These are phyloP conservation scores for Rhingia rostrata DNA, from an alignment of 2,888 invertebrate species.

Conservation along the genomic window DNA sequence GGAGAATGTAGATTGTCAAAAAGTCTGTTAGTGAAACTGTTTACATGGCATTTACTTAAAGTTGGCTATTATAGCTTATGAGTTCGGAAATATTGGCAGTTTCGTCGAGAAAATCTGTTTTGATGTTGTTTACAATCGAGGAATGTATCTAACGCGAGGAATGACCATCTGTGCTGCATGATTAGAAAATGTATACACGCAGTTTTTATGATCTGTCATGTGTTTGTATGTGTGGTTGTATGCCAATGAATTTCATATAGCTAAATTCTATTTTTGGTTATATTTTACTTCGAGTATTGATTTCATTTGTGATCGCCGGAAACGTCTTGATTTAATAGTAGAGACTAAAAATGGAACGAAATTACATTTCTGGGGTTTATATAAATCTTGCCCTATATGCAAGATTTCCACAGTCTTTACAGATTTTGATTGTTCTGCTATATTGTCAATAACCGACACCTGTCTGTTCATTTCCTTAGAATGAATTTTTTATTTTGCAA, in stretches of 20 bases:
- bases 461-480: too few relatives aligned
- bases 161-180: slow-evolving; percentile 35
- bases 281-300: not conserved
- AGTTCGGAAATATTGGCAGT: slow-evolving; percentile 31
- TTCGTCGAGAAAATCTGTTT: slow-evolving; percentile 14
- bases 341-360: too few relatives aligned
- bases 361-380: too few relatives aligned
- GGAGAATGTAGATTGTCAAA: slow-evolving; percentile 9
- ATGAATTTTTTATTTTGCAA: too few relatives aligned
- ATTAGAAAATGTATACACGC: slow-evolving; percentile 30
- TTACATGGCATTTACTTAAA: not conserved
- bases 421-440: too few relatives aligned
- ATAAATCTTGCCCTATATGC: too few relatives aligned
- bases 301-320: slow-evolving; percentile 2
- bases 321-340: not conserved
- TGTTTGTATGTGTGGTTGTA: not conserved
- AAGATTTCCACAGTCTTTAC: too few relatives aligned
- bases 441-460: too few relatives aligned
- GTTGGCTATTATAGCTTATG: not conserved
- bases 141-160: slow-evolving; percentile 29
- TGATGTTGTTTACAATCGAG: slow-evolving; percentile 30
- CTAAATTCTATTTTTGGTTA: not conserved
- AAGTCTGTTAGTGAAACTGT: slow-evolving; percentile 2
- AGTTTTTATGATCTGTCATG: slow-evolving; percentile 22
- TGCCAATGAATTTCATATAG: slow-evolving; percentile 17